Evolutionary conservation across 2,113 vertebrate species (phyloP).

Genomic region (Rafetus swinhoei): DNA sequence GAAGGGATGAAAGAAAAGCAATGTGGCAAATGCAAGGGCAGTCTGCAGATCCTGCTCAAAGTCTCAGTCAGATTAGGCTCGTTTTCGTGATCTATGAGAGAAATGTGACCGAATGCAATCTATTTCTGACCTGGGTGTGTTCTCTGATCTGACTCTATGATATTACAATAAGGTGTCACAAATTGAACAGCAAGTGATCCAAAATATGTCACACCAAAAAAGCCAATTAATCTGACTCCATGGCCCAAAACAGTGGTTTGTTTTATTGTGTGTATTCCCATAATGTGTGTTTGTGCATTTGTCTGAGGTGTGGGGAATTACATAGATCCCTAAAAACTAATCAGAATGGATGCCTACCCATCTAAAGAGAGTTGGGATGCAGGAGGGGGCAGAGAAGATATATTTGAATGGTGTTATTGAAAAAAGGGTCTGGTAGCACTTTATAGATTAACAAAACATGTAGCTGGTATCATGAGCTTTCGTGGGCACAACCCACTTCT

Average conservation of each 20-base stretch:
- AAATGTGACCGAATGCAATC: background rate
- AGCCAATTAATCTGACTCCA: accelerated
- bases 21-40: background rate
- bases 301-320: background rate
- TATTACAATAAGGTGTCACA: background rate
- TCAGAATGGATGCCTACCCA: accelerated
- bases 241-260: background rate
- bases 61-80: background rate
- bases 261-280: background rate
- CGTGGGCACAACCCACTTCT: too few relatives aligned
- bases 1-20: background rate
- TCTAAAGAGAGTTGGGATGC: background rate
- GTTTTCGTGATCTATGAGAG: background rate
- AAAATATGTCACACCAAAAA: background rate
- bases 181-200: background rate
- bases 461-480: too few relatives aligned
- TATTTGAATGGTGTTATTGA: background rate
- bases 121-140: background rate
- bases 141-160: accelerated
- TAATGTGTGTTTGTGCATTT: background rate
- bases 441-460: too few relatives aligned
- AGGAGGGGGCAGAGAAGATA: background rate
- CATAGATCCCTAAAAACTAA: background rate
- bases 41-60: background rate
- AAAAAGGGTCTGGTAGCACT: too few relatives aligned